phyloP scores from a whole-genome alignment of 2,797 vertebrate species.

The Tokudaia muenninki region DNA sequence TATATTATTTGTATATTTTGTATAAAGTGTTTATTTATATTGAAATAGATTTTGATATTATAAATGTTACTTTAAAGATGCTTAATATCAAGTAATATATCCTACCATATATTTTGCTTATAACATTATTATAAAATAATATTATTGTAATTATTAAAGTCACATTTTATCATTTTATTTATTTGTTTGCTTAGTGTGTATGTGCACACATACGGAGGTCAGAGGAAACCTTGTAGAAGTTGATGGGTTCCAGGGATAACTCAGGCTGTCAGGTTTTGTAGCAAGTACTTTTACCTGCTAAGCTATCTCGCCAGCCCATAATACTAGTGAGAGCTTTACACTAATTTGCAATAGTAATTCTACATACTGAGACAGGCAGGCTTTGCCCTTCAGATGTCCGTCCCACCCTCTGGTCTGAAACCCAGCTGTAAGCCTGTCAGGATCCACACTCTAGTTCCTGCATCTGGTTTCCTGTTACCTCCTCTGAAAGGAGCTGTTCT shows the following conservation, averaged over 20 bases:
- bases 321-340: neutral
- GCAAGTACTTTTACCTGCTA: neutral
- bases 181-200: neutral
- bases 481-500: neutral
- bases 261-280: neutral
- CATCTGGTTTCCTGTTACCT: neutral
- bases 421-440: neutral
- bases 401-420: neutral
- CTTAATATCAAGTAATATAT: neutral
- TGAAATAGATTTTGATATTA: conserved; percentile 9
- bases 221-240: neutral
- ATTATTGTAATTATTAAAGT: conserved; percentile 3
- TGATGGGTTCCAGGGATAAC: neutral
- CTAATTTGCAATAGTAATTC: neutral
- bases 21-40: conserved; percentile 19
- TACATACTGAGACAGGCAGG: neutral
- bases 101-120: neutral
- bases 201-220: neutral
- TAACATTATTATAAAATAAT: conserved; percentile 21
- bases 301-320: neutral
- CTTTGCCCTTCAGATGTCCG: neutral
- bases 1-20: conserved; percentile 41
- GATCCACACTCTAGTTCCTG: neutral
- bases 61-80: conserved; percentile 36
- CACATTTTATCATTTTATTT: neutral